Percentiles rank a stretch among this genome's conserved stretches.
phyloP scores from a whole-genome alignment of 1,140 invertebrate species.

The Drosophila miranda region DNA sequence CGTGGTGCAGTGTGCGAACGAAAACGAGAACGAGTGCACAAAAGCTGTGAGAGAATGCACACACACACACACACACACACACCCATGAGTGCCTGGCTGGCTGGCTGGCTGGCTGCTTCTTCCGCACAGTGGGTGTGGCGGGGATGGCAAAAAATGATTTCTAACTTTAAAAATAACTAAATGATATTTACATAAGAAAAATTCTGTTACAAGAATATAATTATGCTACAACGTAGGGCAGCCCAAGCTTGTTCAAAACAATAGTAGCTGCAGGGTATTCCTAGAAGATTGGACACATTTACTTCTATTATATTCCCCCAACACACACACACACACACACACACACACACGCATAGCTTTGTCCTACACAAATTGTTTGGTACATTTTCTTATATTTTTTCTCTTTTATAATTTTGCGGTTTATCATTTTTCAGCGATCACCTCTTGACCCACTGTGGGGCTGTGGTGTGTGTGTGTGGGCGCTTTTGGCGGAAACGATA shows the following conservation, averaged over 20 bases:
- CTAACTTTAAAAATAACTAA: too few species aligned
- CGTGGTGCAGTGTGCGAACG: slow-evolving; percentile 16
- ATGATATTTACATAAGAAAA: too few species aligned
- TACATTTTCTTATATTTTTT: background rate
- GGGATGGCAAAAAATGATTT: too few species aligned
- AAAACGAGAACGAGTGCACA: slow-evolving; percentile 31
- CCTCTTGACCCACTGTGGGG: slow-evolving; percentile 38
- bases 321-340: slow-evolving; percentile 3
- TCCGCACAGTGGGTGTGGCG: slow-evolving; percentile 9
- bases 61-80: slow-evolving; percentile 3
- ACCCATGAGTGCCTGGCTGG: slow-evolving; percentile 2
- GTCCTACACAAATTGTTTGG: background rate
- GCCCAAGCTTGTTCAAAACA: background rate
- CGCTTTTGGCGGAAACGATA: slow-evolving; percentile 68
- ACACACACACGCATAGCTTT: background rate
- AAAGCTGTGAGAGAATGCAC: slow-evolving; percentile 20
- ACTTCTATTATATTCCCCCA: background rate
- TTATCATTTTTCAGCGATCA: slow-evolving; percentile 14
- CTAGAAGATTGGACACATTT: too few species aligned
- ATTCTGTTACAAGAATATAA: too few species aligned
- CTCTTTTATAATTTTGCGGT: background rate
- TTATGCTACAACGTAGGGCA: too few species aligned
- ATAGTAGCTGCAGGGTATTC: slow-evolving; percentile 7
- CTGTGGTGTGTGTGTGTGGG: slow-evolving; percentile 37
- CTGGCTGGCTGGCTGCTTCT: background rate